Evolutionary conservation across 2,113 vertebrate species (phyloP), one percentile per base, ranked within the genome.

Genomic region (Ophiodon elongatus): DNA sequence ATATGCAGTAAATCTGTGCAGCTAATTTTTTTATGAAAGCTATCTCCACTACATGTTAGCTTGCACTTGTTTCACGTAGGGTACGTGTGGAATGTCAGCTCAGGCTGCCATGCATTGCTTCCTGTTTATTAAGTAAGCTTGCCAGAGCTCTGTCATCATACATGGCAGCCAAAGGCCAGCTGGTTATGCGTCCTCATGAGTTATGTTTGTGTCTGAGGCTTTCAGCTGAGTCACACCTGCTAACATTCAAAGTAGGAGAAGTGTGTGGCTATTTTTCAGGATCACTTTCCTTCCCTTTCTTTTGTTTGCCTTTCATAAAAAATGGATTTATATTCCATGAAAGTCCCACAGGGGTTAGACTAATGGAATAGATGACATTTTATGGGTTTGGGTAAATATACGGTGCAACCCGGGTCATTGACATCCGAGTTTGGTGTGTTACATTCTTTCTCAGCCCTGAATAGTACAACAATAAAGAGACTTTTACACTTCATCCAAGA

Each of bases 321-420:
- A 1, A 57, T 11, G 1, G 10, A 11, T 41, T 41, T 1, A 25
- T 25, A 25, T 11, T n/a, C n/a, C 54, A 56, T 14, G n/a, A 4
- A 25, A 27, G 14, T 14, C 27, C 56, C 29, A 15, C 27, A 15
- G 25, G 27, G 25, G 27, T 59, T 59, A 29, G 56, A 59, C 56
- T 15, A 9, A 31, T 33, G 57, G 70, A 83, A 76, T 19, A 62
- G 54, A 79, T 76, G 67, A 75, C 25, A 57, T 65, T 33, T 56
- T n/a, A 45, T 19, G 19, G 17, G n/a, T 52, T 84, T 79, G 47
- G 17, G 59, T 43, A 27, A 64, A 31, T 56, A 63, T 2, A 33
- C 29, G 37, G 33, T 21, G 14, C 2, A 13, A 17, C 43, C 4
- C 19, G 62, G 33, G 37, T 33, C 41, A 39, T 10, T 66, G 35